Evolutionary conservation across 1,140 invertebrate species (phyloP).

Genomic region (Sitobion miscanthi): DNA sequence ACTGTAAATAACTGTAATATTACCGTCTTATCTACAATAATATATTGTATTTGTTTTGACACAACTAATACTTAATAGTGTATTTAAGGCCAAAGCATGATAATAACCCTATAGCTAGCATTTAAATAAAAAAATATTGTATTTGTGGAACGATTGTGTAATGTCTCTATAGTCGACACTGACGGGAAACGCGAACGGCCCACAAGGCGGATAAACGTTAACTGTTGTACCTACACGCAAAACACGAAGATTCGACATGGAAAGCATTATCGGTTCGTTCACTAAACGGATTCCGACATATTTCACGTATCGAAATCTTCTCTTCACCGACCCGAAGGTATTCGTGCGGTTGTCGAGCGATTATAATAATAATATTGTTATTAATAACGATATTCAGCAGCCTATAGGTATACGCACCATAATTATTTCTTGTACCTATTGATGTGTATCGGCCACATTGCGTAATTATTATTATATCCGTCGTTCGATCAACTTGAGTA

Average conservation of each 20-base stretch:
- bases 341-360: neutral
- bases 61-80: too few relatives aligned
- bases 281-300: neutral
- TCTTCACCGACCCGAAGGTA: too few relatives aligned
- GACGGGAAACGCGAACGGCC: neutral
- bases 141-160: neutral
- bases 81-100: too few relatives aligned
- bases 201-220: neutral
- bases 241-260: neutral
- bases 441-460: neutral
- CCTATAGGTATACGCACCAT: neutral
- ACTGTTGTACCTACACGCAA: neutral
- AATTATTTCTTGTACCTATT: neutral
- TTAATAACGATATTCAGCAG: neutral
- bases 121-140: neutral
- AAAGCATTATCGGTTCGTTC: neutral
- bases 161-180: neutral
- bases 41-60: too few relatives aligned
- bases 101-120: too few relatives aligned
- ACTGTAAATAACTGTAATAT: too few relatives aligned
- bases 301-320: neutral
- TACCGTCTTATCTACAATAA: too few relatives aligned
- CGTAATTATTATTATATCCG: slow-evolving; percentile 3
- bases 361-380: neutral
- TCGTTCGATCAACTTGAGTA: neutral